Base-by-base conservation (phyloP, 2,797 vertebrate genomes). In the Rhinatrema bivittatum region DNA sequence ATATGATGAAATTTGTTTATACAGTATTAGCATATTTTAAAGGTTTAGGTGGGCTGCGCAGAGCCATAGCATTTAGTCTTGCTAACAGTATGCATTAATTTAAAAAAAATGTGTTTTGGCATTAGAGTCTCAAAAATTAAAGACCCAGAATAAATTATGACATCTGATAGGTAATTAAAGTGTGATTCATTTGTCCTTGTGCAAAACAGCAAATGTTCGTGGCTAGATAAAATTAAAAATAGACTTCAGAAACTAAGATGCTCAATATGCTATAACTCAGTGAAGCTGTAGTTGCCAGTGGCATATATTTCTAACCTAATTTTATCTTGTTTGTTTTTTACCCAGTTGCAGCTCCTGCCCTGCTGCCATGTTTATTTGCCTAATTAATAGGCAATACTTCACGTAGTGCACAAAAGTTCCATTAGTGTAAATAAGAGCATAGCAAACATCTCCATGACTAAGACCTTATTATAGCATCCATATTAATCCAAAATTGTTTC, bases 181-280 rank as follows among this genome's bases (percentile, higher is more conserved):
- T 29, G 35, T 17, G 42, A 51, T 54, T 71, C 44, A 56, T 68
- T 68, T 51, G 60, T 63, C 49, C n/a, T 60, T 42, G 39, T 14
- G 23, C 36, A 42, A 30, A 50, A 9, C 1, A 5, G 38, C 16
- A 27, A 43, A 62, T 1, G 39, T 40, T 60, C 21, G 1, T 10
- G 11, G 54, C 38, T 56, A 44, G 33, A 10, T 42, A 27, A 49
- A 53, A 63, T 58, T 64, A 68, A 71, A 68, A 65, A 65, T 42
- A 53, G 39, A 33, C 18, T 16, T 39, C 42, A 36, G 12, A 49
- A 56, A 53, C 44, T 48, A 57, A 24, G 22, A 46, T 36, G 12
- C 39, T 39, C 28, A 49, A 14, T 33, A 16, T 20, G n/a, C 40
- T 48, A 36, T 35, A 20, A 7, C 52, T 3, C 2, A 35, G 11